Base-by-base conservation (phyloP, 23 tunicate genomes). In the Trididemnum miniatum region DNA sequence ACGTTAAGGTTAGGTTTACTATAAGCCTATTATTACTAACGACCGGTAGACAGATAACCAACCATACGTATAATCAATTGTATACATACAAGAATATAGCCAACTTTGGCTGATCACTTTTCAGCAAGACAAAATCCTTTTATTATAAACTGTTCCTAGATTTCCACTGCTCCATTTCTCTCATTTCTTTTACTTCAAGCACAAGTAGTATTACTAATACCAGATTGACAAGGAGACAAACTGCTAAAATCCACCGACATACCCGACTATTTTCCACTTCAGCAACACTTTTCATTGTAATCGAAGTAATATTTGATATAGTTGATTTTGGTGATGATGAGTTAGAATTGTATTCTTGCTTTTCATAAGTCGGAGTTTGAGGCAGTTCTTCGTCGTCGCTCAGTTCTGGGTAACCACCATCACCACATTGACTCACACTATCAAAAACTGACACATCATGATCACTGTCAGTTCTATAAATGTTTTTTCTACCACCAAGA, bases 261-360 rank as follows among this genome's bases (percentile, higher is more conserved):
- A 83, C 4, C 25, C 94, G 74, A 40, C 94, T 89, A 60, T 89
- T 83, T 60, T 89, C 94, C 34, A 83, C 94, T 51, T 77, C 76
- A 0, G 65, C 71, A n/a, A 89, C 77, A 49, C 94, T 54, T 37
- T 37, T 35, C 81, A 78, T 77, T 18, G 94, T 89, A 2, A 83
- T 50, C 4, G 84, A 77, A 1, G 94, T 83, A 7, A 89, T 35
- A 34, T 59, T 72, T 0, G 94, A 89, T 20, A 83, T 83, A 2
- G 72, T 54, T 30, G 94, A 83, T 49, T 66, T 77, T 0, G 94
- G 87, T 0, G 94, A 83, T 26, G 86, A 74, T 1, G 86, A 60
- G 51, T 38, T 65, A 35, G 59, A 34, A 34, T 65, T 65, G 4
- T 23, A 31, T 1, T 35, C 57, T 0, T 12, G 57, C 0, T 35